Percentiles rank a stretch among this genome's conserved stretches.
phyloP scores from a whole-genome alignment of 2,888 invertebrate genomes.

The Portevinia maculata region DNA sequence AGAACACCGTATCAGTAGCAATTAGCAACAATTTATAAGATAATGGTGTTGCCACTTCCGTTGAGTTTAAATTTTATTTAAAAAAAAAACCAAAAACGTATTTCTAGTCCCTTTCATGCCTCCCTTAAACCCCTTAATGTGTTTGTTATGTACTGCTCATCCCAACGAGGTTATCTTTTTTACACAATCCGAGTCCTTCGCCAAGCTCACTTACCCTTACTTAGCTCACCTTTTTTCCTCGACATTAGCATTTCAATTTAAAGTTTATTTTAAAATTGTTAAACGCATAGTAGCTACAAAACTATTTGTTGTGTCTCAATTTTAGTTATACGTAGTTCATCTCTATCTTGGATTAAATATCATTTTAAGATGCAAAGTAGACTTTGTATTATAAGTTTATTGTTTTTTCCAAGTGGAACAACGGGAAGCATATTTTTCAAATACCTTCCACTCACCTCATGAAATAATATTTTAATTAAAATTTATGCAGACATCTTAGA shows the following conservation, averaged over 20 bases:
- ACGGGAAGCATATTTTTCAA: not conserved
- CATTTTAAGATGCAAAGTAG: conserved; percentile 15
- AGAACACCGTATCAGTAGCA: too few species aligned
- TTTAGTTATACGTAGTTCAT: not conserved
- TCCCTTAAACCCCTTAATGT: too few species aligned
- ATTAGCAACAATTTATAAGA: too few species aligned
- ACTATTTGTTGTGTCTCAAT: not conserved
- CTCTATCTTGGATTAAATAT: not conserved
- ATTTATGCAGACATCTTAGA: conserved; percentile 41
- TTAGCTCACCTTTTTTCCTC: not conserved
- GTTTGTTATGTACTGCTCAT: not conserved
- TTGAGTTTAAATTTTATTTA: too few species aligned
- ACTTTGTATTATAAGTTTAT: conserved; percentile 31
- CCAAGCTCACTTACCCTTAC: not conserved
- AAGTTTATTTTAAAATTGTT: conserved; percentile 28
- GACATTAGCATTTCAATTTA: conserved; percentile 37
- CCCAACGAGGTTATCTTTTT: not conserved
- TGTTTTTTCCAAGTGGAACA: conserved; percentile 42
- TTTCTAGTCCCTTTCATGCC: not conserved
- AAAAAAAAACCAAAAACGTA: not conserved
- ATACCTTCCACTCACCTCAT: conserved; percentile 30
- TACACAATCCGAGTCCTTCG: not conserved
- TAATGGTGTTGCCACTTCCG: too few species aligned
- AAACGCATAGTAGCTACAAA: not conserved
- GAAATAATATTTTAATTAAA: conserved; percentile 52